Evolutionary conservation across 2,888 invertebrate genomes (phyloP).

Genomic region (Leucophenga montana): DNA sequence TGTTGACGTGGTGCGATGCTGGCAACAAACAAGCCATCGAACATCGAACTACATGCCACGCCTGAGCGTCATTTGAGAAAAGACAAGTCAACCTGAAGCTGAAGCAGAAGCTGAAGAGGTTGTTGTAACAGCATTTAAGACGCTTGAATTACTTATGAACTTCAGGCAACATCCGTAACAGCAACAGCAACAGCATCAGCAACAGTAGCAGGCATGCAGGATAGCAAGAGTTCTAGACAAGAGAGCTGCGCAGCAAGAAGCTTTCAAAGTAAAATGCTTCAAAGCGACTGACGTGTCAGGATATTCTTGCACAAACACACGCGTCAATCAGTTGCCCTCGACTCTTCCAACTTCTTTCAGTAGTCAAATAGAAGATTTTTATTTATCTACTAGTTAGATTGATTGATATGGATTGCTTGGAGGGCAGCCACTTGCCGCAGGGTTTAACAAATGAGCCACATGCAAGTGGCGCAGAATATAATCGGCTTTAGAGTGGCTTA

Average conservation of each 20-base stretch:
- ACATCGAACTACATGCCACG: too few species aligned
- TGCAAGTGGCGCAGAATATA: too few species aligned
- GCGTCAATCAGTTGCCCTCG: neutral
- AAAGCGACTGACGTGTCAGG: neutral
- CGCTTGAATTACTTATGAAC: conserved; percentile 26
- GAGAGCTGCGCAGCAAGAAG: neutral
- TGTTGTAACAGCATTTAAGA: conserved; percentile 22
- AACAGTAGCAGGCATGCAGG: neutral
- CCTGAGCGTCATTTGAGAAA: too few species aligned
- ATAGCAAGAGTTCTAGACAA: neutral
- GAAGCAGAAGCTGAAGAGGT: conserved; percentile 3
- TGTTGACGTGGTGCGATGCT: conserved; percentile 41
- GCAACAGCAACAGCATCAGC: neutral
- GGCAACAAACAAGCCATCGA: conserved; percentile 15
- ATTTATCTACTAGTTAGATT: too few species aligned
- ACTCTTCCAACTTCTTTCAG: too few species aligned
- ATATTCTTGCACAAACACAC: neutral
- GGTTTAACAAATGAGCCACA: too few species aligned
- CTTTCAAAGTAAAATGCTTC: neutral
- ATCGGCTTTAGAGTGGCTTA: too few species aligned
- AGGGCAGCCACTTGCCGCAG: too few species aligned
- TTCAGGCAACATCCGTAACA: neutral
- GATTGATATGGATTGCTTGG: too few species aligned
- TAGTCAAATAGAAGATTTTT: too few species aligned
- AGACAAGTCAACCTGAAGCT: neutral